Evolutionary conservation across 2,113 vertebrate species (phyloP).

Genomic region (Camelus dromedarius): DNA sequence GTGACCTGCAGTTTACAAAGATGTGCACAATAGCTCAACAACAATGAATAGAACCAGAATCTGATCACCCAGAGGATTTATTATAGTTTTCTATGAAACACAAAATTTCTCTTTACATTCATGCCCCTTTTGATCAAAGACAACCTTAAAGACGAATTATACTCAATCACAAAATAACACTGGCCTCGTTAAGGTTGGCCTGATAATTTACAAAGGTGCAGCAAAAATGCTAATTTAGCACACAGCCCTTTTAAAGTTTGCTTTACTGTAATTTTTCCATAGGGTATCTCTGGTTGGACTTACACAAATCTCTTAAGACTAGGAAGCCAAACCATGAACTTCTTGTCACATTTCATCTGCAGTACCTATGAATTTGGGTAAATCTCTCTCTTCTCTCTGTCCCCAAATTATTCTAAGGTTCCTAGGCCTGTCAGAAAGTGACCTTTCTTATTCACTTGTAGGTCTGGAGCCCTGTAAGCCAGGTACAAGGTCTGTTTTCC

Average conservation of each 20-base stretch:
- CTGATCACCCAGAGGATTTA: neutral
- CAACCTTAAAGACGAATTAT: neutral
- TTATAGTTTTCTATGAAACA: neutral
- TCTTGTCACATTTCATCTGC: neutral
- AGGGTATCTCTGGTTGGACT: neutral
- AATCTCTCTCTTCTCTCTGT: neutral
- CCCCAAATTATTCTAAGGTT: neutral
- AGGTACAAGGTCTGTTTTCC: neutral
- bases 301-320: neutral
- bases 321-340: neutral
- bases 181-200: neutral
- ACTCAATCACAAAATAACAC: neutral
- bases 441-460: neutral
- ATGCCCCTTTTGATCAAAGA: neutral
- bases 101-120: neutral
- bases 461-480: neutral
- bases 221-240: neutral
- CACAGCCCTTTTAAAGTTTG: neutral
- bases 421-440: neutral
- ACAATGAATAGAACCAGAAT: neutral
- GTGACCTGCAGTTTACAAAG: neutral
- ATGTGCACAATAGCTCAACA: neutral
- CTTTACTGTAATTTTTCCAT: neutral
- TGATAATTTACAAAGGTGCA: neutral
- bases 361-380: neutral